Evolutionary conservation across 2,113 vertebrate genomes (phyloP), one percentile per base, ranked within the genome.

Genomic region (Lepisosteus osseus): DNA sequence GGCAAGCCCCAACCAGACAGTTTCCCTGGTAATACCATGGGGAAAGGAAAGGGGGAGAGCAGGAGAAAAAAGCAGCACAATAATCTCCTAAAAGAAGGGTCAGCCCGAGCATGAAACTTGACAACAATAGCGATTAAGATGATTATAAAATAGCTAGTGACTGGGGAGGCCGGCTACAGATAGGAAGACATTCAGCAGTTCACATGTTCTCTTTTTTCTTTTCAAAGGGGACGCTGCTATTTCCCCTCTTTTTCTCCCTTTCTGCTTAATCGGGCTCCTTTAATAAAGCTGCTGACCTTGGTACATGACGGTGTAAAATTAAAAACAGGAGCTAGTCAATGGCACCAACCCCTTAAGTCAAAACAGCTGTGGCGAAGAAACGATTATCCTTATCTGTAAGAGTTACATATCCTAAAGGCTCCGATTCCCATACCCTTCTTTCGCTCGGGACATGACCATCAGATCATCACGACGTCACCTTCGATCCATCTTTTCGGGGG

Each of bases 121-220:
- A 90, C 90, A 88, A 93, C 93, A 94, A 94, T 86, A 82, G 86
- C 88, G 90, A 94, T 95, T 90, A 85, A 84, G 86, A 88, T 86
- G 86, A 88, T 87, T 87, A 94, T 82, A 84, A 85, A 84, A 82
- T 83, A 71, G 77, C 81, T 84, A 84, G 75, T 65, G 64, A 77
- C 83, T 78, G 72, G 70, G 69, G 76, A 40, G 75, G 79, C 65
- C 73, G 76, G 70, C 80, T 62, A 76, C 74, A 68, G 72, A 51
- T 54, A 71, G 68, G 73, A 65, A 76, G 65, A 77, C 69, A 73
- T 51, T 73, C 69, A 66, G 42, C 40, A 43, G 15, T 68, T 51
- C 42, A 74, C 78, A 62, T 76, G 51, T 70, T 13, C 41, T 64
- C n/a, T 70, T 5, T 65, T 17, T 6, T 11, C 8, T 56, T 67